Conservation (phyloP, 2,888 invertebrate species). For the Peribatodes rhomboidaria region DNA sequence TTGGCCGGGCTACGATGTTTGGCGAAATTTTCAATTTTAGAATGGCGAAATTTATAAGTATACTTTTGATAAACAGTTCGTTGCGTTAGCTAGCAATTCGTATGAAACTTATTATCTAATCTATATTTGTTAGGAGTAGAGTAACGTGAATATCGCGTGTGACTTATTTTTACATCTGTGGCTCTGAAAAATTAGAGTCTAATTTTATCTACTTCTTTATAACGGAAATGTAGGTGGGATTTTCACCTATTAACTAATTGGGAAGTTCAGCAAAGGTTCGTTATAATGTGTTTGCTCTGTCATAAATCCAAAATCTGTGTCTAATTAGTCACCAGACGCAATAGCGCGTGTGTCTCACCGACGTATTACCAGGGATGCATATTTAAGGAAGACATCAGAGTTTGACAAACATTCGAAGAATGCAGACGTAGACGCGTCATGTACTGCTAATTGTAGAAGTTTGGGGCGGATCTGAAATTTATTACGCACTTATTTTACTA, state of each 20-base stretch:
- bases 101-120: neutral
- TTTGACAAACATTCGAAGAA: constrained; percentile 60
- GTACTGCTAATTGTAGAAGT: constrained; percentile 64
- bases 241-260: constrained; percentile 56
- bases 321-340: constrained; percentile 72
- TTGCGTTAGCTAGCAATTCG: neutral
- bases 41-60: neutral
- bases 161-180: neutral
- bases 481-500: constrained; percentile 2
- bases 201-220: neutral
- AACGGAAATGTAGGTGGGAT: neutral
- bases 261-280: constrained; percentile 45
- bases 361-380: constrained; percentile 73
- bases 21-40: constrained; percentile 5
- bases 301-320: constrained; percentile 27
- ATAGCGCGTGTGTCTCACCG: constrained; percentile 55
- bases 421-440: constrained; percentile 64
- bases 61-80: neutral
- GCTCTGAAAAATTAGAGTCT: too few relatives aligned
- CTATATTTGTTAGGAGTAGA: too few relatives aligned
- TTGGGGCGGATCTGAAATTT: constrained; percentile 57
- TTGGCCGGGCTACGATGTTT: constrained; percentile 7
- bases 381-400: constrained; percentile 53
- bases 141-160: neutral
- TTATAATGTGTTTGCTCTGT: constrained; percentile 20